Evolutionary conservation across 2,888 invertebrate species (phyloP).

Genomic region (Heterodera filipjevi): DNA sequence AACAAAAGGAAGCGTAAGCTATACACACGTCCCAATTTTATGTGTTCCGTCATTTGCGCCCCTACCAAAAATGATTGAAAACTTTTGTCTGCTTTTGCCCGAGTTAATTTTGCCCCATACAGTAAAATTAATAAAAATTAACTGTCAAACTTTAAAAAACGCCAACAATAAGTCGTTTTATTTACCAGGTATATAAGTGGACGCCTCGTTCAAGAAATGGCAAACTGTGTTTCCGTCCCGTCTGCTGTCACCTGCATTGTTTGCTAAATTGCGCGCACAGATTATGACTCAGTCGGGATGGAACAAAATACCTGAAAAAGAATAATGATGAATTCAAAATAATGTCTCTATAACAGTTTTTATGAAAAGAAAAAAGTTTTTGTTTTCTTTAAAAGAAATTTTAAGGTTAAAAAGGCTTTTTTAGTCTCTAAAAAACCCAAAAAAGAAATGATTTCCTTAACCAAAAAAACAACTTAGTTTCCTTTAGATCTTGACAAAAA

Average conservation of each 20-base stretch:
- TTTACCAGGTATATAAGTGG: constrained; percentile 27
- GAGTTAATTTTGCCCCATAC: no score
- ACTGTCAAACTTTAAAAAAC: neutral
- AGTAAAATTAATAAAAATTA: neutral
- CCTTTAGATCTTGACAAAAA: no score
- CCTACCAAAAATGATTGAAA: no score
- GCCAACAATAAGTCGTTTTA: neutral
- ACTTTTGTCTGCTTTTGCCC: no score
- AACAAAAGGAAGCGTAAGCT: constrained; percentile 29
- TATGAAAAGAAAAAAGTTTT: neutral
- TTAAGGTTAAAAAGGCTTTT: no score
- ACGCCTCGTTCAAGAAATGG: constrained; percentile 23
- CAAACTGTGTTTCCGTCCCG: constrained; percentile 75
- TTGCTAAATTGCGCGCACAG: constrained; percentile 80
- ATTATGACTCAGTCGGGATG: constrained; percentile 64
- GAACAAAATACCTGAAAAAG: neutral
- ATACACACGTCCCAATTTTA: no score
- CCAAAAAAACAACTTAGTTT: no score
- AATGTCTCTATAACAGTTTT: no score
- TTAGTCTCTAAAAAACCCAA: no score
- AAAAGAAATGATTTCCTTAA: no score
- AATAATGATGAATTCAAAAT: no score
- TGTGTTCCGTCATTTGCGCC: no score
- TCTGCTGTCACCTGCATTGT: constrained; percentile 79
- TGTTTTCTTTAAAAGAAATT: neutral